A percentile compares a stretch with the other conserved stretches of the same genome.
phyloP scores from a whole-genome alignment of 2,797 vertebrate species.

The Oryzias dopingdopingensis region DNA sequence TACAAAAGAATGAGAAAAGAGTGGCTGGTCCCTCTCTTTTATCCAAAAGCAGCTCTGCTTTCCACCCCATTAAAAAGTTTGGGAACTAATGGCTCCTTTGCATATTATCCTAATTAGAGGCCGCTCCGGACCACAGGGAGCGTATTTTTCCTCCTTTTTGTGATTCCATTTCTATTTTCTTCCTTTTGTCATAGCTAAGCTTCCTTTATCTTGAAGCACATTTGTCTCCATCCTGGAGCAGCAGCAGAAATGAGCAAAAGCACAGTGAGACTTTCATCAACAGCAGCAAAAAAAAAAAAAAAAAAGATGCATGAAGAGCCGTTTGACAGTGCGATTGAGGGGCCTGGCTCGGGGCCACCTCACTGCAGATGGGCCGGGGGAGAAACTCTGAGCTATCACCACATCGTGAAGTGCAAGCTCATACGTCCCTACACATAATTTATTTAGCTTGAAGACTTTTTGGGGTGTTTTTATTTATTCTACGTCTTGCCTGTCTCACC shows the following conservation, averaged over 20 bases:
- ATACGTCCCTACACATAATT: slow-evolving; percentile 83
- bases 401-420: slow-evolving; percentile 69
- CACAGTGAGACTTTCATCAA: slow-evolving; percentile 39
- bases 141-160: slow-evolving; percentile 62
- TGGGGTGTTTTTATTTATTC: slow-evolving; percentile 90
- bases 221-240: too few relatives aligned
- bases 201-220: slow-evolving; percentile 31
- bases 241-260: slow-evolving; percentile 23
- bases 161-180: slow-evolving; percentile 55
- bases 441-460: slow-evolving; percentile 86
- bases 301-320: slow-evolving; percentile 68
- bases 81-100: slow-evolving; percentile 88
- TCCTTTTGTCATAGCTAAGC: slow-evolving; percentile 25
- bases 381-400: slow-evolving; percentile 69
- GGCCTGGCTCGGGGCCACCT: slow-evolving; percentile 73
- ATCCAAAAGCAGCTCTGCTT: slow-evolving; percentile 86
- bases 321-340: slow-evolving; percentile 78
- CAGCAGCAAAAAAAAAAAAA: slow-evolving; percentile 9
- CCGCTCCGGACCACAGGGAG: slow-evolving; percentile 69
- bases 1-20: slow-evolving; percentile 67
- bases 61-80: slow-evolving; percentile 91
- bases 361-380: slow-evolving; percentile 52
- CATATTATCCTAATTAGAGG: slow-evolving; percentile 88
- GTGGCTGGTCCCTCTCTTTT: slow-evolving; percentile 87
- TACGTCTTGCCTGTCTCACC: slow-evolving; percentile 89